Evolutionary conservation across 2,888 invertebrate genomes (phyloP), one percentile per base, ranked within the genome.

Genomic region (Agriopis aurantiaria): DNA sequence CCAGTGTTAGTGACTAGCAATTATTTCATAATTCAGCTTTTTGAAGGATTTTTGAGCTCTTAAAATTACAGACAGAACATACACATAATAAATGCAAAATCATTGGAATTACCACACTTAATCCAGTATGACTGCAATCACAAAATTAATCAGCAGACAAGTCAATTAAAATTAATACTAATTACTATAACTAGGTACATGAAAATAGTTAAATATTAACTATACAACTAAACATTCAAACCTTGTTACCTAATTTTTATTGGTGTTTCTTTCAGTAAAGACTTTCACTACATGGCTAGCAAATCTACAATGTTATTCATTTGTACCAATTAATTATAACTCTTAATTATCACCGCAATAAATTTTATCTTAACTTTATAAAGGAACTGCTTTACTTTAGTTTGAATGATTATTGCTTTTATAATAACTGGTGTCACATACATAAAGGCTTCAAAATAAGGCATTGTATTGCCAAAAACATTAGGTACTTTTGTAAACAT

Each of bases 301-400:
- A 62, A 63, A 14, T 68, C 52, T 70, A 65, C 65, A 65, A 48
- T 58, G 12, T 62, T 65, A 68, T 51, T 56, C 45, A 69, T 73
- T 73, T 73, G 71, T 71, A 75, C 69, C 72, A 68, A 69, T 68
- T 23, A 58, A 65, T 52, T 51, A 51, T 71, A 64, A 69, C 43
- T n/a, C 53, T 68, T 68, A 43, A 56, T 59, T 66, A 66, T 61
- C 62, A 62, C 58, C 11, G 56, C 40, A 52, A 52, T 43, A 46
- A 14, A 11, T 62, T 57, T 60, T 7, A 41, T 41, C 33, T 58
- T 46, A 43, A 8, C 56, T 58, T 60, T 60, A 14, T 12, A 51
- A 52, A 71, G 71, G 69, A 69, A 69, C 68, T 64, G 43, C 63
- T 58, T 68, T 43, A 46, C 8, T 60, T 62, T 48, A 55, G 14